These are phyloP conservation scores for Tineola bisselliella DNA, from an alignment of 2,888 invertebrate species.

Conservation along the genomic window DNA sequence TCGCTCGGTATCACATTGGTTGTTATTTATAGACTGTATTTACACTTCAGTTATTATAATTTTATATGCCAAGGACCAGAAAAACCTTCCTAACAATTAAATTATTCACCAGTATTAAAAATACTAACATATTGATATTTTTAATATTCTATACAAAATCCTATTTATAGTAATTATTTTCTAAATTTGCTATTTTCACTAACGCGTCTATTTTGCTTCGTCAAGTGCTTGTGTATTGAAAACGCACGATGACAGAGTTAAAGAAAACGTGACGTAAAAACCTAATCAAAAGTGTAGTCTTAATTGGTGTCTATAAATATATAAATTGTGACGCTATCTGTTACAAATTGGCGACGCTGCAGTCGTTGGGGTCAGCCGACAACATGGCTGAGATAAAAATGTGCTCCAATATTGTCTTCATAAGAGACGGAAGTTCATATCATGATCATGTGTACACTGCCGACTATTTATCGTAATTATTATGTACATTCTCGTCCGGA, in stretches of 20 bases:
- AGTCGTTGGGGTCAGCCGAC: constrained; percentile 29
- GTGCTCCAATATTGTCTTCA: constrained; percentile 1
- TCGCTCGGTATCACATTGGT: background rate
- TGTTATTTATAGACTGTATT: background rate
- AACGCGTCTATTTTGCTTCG: no score
- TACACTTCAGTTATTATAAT: background rate
- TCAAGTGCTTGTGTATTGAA: no score
- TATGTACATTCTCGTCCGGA: background rate
- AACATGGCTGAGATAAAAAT: constrained; percentile 32
- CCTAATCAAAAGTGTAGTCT: no score
- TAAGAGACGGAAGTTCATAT: background rate
- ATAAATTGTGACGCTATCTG: constrained; percentile 27
- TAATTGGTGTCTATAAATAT: constrained; percentile 17
- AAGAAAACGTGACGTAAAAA: no score
- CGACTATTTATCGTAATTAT: background rate
- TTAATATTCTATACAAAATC: no score
- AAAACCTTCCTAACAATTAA: no score
- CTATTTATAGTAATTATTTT: no score
- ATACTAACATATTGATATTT: no score
- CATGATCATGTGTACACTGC: no score
- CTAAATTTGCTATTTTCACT: no score
- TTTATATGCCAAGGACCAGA: background rate
- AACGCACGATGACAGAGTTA: no score
- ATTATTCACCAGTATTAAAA: no score
- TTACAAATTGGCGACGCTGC: constrained; percentile 43